Evolutionary conservation across 2,797 vertebrate genomes (phyloP).

Genomic region (Fratercula arctica): DNA sequence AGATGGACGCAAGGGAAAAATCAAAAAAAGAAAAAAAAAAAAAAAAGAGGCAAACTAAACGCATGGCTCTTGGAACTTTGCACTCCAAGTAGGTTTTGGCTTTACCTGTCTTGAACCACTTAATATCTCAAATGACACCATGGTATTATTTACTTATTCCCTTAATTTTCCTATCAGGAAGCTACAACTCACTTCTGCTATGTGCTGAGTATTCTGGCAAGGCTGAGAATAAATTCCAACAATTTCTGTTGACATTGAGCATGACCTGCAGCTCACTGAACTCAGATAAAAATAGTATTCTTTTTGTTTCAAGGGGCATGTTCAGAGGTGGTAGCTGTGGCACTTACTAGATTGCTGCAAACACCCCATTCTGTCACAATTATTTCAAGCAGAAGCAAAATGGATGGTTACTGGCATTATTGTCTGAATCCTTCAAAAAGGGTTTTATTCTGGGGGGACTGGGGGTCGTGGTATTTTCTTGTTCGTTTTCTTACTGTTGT

Average conservation of each 20-base stretch:
- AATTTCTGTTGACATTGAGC: neutral
- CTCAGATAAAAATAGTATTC: neutral
- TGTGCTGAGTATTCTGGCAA: neutral
- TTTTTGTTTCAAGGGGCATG: neutral
- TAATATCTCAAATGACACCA: neutral
- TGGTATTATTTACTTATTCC: neutral
- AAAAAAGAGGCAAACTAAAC: neutral
- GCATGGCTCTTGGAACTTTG: neutral
- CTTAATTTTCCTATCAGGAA: neutral
- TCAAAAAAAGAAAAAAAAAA: too few relatives aligned
- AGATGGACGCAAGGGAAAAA: neutral
- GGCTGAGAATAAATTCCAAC: neutral
- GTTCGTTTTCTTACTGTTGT: neutral
- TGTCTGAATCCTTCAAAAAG: neutral
- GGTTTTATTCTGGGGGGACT: neutral
- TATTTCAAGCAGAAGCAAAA: neutral
- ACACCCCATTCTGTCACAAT: neutral
- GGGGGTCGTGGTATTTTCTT: neutral
- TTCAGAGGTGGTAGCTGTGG: neutral
- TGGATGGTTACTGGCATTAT: neutral
- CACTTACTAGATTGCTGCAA: neutral
- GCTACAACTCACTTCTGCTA: neutral
- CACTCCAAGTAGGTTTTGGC: neutral
- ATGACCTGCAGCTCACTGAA: neutral
- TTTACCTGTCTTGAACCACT: neutral